A percentile compares a stretch with the other conserved stretches of the same genome.
These are phyloP conservation scores for Julus scandinavius DNA, from an alignment of 2,888 invertebrate genomes.

Conservation along the genomic window DNA sequence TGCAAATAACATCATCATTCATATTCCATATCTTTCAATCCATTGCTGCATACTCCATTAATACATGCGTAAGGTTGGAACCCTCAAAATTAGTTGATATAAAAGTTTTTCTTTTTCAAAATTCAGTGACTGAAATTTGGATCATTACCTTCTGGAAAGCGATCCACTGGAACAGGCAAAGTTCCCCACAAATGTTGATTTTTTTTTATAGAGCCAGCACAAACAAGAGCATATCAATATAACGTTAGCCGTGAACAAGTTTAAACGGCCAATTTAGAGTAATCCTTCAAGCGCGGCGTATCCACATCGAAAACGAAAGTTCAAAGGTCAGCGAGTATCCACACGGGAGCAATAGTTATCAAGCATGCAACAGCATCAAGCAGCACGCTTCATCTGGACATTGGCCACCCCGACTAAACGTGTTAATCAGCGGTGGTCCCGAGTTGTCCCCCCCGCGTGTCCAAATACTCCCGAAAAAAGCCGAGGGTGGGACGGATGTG, in stretches of 20 bases:
- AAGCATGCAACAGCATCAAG: neutral
- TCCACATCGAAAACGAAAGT: neutral
- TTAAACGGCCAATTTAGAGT: neutral
- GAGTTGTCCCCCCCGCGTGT: conserved; percentile 20
- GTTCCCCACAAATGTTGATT: neutral
- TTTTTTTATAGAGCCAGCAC: neutral
- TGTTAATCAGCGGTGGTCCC: neutral
- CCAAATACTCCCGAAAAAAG: neutral
- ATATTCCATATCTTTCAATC: too few species aligned
- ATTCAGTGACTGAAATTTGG: neutral
- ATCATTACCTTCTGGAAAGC: neutral
- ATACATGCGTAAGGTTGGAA: too few species aligned
- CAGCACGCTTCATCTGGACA: too few species aligned
- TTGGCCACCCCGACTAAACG: neutral
- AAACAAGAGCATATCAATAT: neutral
- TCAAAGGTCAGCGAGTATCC: neutral
- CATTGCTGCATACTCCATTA: too few species aligned
- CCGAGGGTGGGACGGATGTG: conserved; percentile 15
- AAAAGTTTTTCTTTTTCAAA: too few species aligned
- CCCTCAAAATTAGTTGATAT: too few species aligned
- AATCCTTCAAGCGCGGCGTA: neutral
- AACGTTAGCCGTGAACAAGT: neutral
- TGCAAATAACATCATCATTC: too few species aligned
- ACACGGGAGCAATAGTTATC: neutral
- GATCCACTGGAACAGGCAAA: conserved; percentile 38